phyloP scores from a whole-genome alignment of 2,797 vertebrate genomes.

The Lacerta viridis region DNA sequence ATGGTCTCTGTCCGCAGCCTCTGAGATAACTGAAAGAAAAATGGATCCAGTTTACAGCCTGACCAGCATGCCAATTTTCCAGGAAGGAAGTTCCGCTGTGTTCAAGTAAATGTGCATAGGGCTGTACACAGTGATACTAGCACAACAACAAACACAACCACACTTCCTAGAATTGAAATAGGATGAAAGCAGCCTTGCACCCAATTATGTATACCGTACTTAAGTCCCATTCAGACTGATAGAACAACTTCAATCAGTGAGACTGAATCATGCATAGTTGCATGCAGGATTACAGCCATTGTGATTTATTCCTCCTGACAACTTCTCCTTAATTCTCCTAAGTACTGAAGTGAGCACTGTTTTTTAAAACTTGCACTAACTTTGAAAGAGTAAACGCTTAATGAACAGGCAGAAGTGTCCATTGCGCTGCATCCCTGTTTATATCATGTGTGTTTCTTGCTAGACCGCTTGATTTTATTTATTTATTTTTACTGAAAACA shows the following conservation, averaged over 20 bases:
- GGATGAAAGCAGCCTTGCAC: slow-evolving; percentile 20
- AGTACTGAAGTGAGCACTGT: neutral
- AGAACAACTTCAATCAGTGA: slow-evolving; percentile 10
- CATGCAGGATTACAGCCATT: slow-evolving; percentile 5
- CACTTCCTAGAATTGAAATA: neutral
- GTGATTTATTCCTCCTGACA: neutral
- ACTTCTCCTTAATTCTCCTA: slow-evolving; percentile 16
- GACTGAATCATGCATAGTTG: neutral
- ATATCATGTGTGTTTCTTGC: accelerated
- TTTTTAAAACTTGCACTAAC: neutral
- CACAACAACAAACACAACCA: neutral
- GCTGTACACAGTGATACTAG: neutral
- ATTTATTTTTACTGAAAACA: neutral
- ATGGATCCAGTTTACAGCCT: neutral
- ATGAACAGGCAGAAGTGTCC: neutral
- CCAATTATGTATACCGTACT: neutral
- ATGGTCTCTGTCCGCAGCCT: neutral
- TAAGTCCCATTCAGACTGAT: slow-evolving; percentile 10
- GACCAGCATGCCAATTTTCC: neutral
- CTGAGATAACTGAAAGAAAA: slow-evolving; percentile 6
- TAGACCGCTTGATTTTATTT: accelerated
- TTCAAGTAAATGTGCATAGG: neutral
- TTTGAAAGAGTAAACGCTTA: neutral
- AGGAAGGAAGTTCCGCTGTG: neutral
- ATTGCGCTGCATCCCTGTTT: neutral